Percentiles rank a stretch among this genome's conserved stretches.
Evolutionary conservation across 2,113 vertebrate genomes (phyloP).

Genomic region (Brienomyrus longianalis): DNA sequence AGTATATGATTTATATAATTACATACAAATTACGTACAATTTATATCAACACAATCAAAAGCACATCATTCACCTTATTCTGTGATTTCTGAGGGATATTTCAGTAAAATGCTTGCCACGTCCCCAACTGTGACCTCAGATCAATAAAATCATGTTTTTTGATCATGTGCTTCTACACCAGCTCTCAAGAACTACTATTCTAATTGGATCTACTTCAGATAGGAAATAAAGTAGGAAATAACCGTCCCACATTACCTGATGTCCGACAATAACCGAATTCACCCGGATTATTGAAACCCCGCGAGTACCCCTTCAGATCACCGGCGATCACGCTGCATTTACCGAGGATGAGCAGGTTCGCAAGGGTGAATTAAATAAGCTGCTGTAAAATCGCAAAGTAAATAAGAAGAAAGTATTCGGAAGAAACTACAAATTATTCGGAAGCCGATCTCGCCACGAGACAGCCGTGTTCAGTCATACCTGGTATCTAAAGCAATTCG

Average conservation of each 20-base stretch:
- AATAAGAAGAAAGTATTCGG: background rate
- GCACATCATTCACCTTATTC: background rate
- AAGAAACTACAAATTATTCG: background rate
- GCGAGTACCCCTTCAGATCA: background rate
- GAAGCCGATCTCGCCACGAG: background rate
- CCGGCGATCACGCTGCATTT: background rate
- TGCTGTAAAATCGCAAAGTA: background rate
- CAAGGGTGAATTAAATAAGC: background rate
- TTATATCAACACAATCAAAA: background rate
- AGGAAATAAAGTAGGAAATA: background rate
- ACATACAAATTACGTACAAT: background rate
- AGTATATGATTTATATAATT: background rate
- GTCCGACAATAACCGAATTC: background rate
- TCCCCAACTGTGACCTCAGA: background rate
- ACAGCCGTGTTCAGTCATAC: background rate
- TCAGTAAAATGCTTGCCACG: too few species aligned
- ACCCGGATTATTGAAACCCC: background rate
- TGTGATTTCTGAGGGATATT: too few species aligned
- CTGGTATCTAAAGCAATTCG: background rate
- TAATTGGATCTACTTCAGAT: background rate
- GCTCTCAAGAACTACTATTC: too few species aligned
- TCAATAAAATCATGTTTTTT: background rate
- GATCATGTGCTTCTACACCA: background rate
- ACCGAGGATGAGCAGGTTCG: background rate
- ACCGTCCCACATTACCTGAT: background rate